Evolutionary conservation across 1,140 invertebrate genomes (phyloP).

Genomic region (Formica selysi): DNA sequence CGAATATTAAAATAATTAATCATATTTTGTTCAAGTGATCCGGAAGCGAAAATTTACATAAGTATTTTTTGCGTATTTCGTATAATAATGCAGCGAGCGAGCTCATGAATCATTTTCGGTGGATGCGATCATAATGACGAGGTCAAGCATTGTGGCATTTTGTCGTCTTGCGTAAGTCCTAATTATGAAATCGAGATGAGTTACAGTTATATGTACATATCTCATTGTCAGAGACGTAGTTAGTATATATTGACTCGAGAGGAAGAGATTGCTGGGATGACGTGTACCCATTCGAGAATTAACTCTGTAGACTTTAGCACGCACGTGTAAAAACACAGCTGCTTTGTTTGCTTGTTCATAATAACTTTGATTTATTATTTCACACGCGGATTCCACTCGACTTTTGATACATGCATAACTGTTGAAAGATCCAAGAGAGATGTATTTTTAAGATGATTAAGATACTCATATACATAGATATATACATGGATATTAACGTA

Average conservation of each 20-base stretch:
- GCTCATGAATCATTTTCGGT: constrained; percentile 17
- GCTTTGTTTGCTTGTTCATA: neutral
- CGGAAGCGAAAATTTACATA: neutral
- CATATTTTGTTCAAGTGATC: neutral
- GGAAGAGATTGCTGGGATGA: neutral
- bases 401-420: neutral
- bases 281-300: neutral
- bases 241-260: neutral
- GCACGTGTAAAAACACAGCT: neutral
- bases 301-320: constrained; percentile 19
- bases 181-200: constrained; percentile 12
- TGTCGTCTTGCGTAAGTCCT: constrained; percentile 13
- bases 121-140: neutral
- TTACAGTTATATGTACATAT: neutral
- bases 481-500: neutral
- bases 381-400: neutral
- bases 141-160: neutral
- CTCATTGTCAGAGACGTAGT: neutral
- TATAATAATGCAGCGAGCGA: neutral
- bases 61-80: neutral
- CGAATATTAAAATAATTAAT: neutral
- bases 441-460: neutral
- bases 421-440: neutral
- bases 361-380: neutral
- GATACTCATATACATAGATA: no score